phyloP scores from a whole-genome alignment of 2,113 vertebrate species.

The Leuciscus idus region DNA sequence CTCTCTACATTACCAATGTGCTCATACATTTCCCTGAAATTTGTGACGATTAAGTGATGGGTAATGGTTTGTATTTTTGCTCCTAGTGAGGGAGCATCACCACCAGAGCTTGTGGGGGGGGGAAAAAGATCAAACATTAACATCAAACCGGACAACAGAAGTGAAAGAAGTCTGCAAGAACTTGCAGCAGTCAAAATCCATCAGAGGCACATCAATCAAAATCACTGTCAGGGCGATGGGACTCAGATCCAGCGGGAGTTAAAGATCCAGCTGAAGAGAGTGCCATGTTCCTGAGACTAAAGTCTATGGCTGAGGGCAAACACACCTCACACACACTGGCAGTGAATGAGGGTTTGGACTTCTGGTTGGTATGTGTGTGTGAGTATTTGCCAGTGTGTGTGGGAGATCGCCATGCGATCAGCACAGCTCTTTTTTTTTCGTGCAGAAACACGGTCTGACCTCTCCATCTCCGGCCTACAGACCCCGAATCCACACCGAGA shows the following conservation, averaged over 20 bases:
- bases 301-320: conserved; percentile 69
- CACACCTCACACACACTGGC: conserved; percentile 65
- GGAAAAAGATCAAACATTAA: conserved; percentile 64
- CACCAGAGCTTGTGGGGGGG: conserved; percentile 60
- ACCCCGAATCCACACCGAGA: conserved; percentile 75
- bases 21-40: conserved; percentile 10
- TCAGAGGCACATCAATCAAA: conserved; percentile 68
- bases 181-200: conserved; percentile 58
- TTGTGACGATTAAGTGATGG: neutral
- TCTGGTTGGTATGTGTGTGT: neutral
- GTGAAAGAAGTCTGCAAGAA: conserved; percentile 42
- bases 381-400: conserved; percentile 53
- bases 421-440: conserved; percentile 72
- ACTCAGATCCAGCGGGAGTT: conserved; percentile 61
- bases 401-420: conserved; percentile 78
- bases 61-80: conserved; percentile 43
- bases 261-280: conserved; percentile 58
- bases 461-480: conserved; percentile 81
- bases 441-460: conserved; percentile 83
- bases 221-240: conserved; percentile 68
- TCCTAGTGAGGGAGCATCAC: conserved; percentile 63
- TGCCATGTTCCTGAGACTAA: conserved; percentile 71
- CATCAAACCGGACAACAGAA: conserved; percentile 34
- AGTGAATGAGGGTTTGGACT: conserved; percentile 1
- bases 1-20: conserved; percentile 29